phyloP scores from a whole-genome alignment of 1,140 invertebrate genomes.

The Plutomurus gul region DNA sequence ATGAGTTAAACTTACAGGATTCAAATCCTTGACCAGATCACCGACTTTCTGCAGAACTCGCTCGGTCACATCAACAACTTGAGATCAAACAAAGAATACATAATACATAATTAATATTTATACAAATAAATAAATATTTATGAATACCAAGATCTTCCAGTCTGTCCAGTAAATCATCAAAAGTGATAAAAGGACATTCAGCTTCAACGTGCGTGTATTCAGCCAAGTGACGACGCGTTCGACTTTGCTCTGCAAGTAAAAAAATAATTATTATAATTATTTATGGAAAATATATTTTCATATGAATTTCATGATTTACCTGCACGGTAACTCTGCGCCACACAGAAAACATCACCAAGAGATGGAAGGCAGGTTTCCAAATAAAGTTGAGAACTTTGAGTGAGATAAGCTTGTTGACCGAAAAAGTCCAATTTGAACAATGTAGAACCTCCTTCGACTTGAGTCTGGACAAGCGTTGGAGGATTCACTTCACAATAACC shows the following conservation, averaged over 20 bases:
- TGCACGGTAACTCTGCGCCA: slow-evolving; percentile 92
- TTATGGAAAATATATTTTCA: too few species aligned
- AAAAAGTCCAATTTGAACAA: slow-evolving; percentile 96
- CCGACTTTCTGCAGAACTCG: slow-evolving; percentile 81
- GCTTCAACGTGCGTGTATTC: slow-evolving; percentile 95
- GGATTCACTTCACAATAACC: slow-evolving; percentile 94
- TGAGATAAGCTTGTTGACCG: slow-evolving; percentile 85
- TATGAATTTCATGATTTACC: too few species aligned
- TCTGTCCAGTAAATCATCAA: slow-evolving; percentile 85
- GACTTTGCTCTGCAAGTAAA: slow-evolving; percentile 93
- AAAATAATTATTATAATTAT: too few species aligned
- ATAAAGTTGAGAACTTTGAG: slow-evolving; percentile 98
- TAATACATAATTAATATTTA: too few species aligned
- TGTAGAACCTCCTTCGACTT: slow-evolving; percentile 97
- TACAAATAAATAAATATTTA: too few species aligned
- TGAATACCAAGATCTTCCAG: slow-evolving; percentile 90
- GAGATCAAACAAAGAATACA: too few species aligned
- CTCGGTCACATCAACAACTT: slow-evolving; percentile 93
- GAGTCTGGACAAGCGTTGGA: slow-evolving; percentile 92
- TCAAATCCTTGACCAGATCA: slow-evolving; percentile 83
- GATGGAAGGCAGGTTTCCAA: slow-evolving; percentile 94
- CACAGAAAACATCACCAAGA: slow-evolving; percentile 95
- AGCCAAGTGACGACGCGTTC: slow-evolving; percentile 94
- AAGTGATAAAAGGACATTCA: slow-evolving; percentile 94
- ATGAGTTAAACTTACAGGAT: slow-evolving; percentile 77